A percentile compares a stretch with the other conserved stretches of the same genome.
Conservation (phyloP, 2,797 vertebrate genomes). For the Perodicticus potto region DNA sequence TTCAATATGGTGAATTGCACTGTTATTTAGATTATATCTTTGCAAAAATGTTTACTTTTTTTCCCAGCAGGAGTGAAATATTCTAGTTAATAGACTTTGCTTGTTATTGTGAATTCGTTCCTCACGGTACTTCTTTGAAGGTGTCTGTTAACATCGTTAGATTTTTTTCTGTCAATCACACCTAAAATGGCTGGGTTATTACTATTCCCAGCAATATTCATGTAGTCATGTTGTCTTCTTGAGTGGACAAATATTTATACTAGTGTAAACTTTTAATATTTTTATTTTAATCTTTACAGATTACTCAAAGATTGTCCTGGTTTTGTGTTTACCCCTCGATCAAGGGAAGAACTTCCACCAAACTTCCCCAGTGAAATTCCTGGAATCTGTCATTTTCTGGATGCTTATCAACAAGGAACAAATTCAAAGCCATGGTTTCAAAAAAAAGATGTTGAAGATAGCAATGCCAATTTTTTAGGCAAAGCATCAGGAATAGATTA, state of each 20-base stretch:
- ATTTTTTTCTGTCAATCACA: not conserved
- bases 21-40: not conserved
- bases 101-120: not conserved
- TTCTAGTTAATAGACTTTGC: not conserved
- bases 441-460: slow-evolving; percentile 86
- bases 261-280: slow-evolving; percentile 28
- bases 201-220: slow-evolving; percentile 1
- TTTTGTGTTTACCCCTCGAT: slow-evolving; percentile 96
- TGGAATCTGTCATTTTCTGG: slow-evolving; percentile 99
- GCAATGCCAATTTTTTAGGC: slow-evolving; percentile 89
- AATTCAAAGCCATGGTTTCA: slow-evolving; percentile 87
- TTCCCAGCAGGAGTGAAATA: not conserved
- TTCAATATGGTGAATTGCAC: not conserved
- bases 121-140: not conserved
- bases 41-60: not conserved
- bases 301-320: slow-evolving; percentile 95
- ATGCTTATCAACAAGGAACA: slow-evolving; percentile 90
- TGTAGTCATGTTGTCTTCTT: not conserved
- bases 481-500: slow-evolving; percentile 89
- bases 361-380: slow-evolving; percentile 98
- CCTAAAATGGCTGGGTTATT: not conserved
- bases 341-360: slow-evolving; percentile 96
- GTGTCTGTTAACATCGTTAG: not conserved
- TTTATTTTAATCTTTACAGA: slow-evolving; percentile 89
- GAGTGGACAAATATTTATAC: not conserved